phyloP scores from a whole-genome alignment of 2,797 vertebrate genomes.

The Coracias cyanogaster region DNA sequence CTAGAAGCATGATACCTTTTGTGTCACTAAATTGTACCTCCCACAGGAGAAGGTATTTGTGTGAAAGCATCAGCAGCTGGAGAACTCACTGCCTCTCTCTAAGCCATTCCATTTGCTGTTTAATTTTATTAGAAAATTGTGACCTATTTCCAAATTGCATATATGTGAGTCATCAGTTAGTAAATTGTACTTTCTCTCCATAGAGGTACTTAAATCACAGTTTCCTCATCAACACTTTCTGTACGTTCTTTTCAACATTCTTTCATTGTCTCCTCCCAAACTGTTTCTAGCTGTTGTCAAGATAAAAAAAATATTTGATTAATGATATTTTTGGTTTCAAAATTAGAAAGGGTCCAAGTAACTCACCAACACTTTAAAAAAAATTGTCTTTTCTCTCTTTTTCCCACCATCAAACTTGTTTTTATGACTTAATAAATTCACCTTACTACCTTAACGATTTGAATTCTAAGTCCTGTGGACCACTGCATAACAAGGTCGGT shows the following conservation, averaged over 20 bases:
- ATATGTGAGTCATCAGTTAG: background rate
- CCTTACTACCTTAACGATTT: background rate
- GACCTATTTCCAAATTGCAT: background rate
- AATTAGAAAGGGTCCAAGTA: background rate
- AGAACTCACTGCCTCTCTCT: background rate
- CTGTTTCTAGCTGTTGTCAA: background rate
- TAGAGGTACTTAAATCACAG: background rate
- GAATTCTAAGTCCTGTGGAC: background rate
- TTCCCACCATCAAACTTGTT: accelerated
- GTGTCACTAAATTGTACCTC: background rate
- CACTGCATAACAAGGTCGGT: background rate
- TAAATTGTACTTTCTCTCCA: background rate
- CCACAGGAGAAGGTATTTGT: background rate
- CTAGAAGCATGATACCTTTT: background rate
- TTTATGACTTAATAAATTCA: background rate
- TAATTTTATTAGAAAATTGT: background rate
- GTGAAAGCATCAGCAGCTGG: background rate
- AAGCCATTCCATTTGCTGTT: background rate
- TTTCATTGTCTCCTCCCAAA: background rate
- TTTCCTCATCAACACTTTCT: background rate
- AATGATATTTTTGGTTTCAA: background rate
- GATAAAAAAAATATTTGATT: background rate
- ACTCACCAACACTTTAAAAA: background rate
- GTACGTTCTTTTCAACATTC: background rate
- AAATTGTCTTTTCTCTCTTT: background rate